Percentiles rank a stretch among this genome's conserved stretches.
Conservation (phyloP, 1,140 invertebrate genomes). For the Cyphomyrmex costatus region DNA sequence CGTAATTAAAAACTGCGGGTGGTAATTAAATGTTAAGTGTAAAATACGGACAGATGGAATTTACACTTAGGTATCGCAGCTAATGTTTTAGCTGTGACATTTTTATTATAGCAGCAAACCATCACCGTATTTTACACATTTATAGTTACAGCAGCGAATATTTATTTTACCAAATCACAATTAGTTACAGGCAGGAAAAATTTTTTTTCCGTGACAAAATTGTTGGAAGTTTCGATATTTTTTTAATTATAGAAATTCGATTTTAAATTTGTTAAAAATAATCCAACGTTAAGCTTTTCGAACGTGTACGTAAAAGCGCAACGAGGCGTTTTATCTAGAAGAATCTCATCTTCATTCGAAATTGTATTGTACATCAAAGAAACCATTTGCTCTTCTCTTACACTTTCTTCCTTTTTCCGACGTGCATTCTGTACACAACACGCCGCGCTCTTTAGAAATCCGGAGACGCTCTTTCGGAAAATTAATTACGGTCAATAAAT, state of each 20-base stretch:
- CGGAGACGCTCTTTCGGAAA: too few species aligned
- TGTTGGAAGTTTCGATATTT: neutral
- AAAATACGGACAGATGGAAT: too few species aligned
- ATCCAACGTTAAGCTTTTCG: conserved; percentile 1
- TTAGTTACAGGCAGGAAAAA: too few species aligned
- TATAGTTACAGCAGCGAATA: too few species aligned
- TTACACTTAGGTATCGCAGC: too few species aligned
- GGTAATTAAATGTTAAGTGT: too few species aligned
- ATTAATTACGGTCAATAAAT: neutral
- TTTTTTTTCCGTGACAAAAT: neutral
- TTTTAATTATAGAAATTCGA: neutral
- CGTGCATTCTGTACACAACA: neutral
- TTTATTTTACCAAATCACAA: too few species aligned
- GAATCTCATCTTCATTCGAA: neutral
- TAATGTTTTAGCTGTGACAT: too few species aligned
- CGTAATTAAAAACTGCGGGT: too few species aligned
- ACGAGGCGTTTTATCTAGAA: neutral
- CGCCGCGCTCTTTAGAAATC: neutral
- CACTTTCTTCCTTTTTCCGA: neutral
- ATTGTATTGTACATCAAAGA: conserved; percentile 24
- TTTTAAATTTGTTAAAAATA: neutral
- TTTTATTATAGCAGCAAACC: too few species aligned
- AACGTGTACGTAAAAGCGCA: neutral
- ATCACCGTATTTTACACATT: too few species aligned
- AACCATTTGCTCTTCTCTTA: neutral